These are phyloP conservation scores for Odontocerum albicorne DNA, from an alignment of 2,888 invertebrate genomes.

Conservation along the genomic window DNA sequence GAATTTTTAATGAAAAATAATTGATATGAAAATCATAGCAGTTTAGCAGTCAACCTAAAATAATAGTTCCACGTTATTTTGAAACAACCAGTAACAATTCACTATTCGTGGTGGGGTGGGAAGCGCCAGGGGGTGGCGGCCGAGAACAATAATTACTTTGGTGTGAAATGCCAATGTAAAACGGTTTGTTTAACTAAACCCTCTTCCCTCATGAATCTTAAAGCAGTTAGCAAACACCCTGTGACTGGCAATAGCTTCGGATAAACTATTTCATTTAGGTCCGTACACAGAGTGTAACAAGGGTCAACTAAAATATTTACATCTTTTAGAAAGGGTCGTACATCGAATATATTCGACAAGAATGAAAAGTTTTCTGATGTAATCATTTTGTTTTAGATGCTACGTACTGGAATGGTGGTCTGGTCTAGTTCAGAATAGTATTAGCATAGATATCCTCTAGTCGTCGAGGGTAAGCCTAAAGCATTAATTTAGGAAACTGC, in stretches of 20 bases:
- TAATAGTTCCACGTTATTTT: background rate
- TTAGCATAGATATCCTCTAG: constrained; percentile 11
- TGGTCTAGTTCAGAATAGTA: too few relatives aligned
- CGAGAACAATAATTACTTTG: constrained; percentile 32
- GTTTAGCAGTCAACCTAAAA: too few relatives aligned
- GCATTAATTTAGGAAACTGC: constrained; percentile 14
- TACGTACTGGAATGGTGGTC: too few relatives aligned
- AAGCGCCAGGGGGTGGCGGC: constrained; percentile 16
- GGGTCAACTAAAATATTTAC: too few relatives aligned
- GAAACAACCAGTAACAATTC: background rate
- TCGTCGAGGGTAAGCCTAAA: constrained; percentile 1
- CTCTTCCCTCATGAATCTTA: constrained; percentile 34
- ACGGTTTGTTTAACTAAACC: constrained; percentile 34
- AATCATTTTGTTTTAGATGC: too few relatives aligned
- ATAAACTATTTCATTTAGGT: constrained; percentile 21
- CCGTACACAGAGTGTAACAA: background rate
- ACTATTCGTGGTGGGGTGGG: background rate
- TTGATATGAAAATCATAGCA: too few relatives aligned
- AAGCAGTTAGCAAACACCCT: constrained; percentile 25
- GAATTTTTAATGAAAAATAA: too few relatives aligned
- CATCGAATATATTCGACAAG: too few relatives aligned
- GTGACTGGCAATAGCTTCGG: constrained; percentile 20
- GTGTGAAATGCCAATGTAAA: constrained; percentile 36
- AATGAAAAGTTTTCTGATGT: too few relatives aligned
- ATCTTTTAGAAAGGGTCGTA: too few relatives aligned